A percentile compares a stretch with the other conserved stretches of the same genome.
Evolutionary conservation across 2,113 vertebrate genomes (phyloP).

Genomic region (Psephotus haematonotus): DNA sequence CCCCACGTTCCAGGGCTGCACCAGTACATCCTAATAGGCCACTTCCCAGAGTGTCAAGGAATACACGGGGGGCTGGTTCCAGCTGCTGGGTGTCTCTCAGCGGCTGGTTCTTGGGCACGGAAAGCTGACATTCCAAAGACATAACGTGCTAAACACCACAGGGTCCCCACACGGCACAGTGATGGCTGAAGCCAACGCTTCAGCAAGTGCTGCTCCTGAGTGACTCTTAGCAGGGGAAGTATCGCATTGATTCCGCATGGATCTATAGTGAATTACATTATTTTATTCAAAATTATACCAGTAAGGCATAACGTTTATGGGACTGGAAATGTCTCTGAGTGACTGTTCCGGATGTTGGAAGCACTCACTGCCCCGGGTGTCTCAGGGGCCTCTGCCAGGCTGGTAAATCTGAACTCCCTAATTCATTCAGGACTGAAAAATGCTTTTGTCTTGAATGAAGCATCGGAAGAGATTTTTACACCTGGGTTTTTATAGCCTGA

Average conservation of each 20-base stretch:
- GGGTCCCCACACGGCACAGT: neutral
- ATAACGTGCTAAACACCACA: neutral
- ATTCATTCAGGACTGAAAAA: slow-evolving; percentile 11
- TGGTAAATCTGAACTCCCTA: slow-evolving; percentile 30
- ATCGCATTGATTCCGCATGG: slow-evolving; percentile 9
- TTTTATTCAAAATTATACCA: slow-evolving; percentile 38
- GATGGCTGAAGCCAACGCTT: neutral
- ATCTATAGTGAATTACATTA: neutral
- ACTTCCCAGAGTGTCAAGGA: neutral
- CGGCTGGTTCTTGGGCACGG: fast-evolving
- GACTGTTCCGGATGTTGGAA: slow-evolving; percentile 34
- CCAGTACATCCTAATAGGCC: neutral
- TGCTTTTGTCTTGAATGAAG: slow-evolving; percentile 14
- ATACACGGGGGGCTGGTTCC: neutral
- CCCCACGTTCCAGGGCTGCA: neutral
- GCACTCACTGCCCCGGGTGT: neutral
- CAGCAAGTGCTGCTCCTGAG: neutral
- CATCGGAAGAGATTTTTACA: neutral
- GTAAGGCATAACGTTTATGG: neutral
- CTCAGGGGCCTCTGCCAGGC: slow-evolving; percentile 14
- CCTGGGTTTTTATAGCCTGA: neutral
- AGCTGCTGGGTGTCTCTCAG: slow-evolving; percentile 44
- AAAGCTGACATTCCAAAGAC: slow-evolving; percentile 24
- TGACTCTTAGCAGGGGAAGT: slow-evolving; percentile 8
- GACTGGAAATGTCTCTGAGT: slow-evolving; percentile 39